phyloP scores from a whole-genome alignment of 2,797 vertebrate genomes.

The Iguana delicatissima region DNA sequence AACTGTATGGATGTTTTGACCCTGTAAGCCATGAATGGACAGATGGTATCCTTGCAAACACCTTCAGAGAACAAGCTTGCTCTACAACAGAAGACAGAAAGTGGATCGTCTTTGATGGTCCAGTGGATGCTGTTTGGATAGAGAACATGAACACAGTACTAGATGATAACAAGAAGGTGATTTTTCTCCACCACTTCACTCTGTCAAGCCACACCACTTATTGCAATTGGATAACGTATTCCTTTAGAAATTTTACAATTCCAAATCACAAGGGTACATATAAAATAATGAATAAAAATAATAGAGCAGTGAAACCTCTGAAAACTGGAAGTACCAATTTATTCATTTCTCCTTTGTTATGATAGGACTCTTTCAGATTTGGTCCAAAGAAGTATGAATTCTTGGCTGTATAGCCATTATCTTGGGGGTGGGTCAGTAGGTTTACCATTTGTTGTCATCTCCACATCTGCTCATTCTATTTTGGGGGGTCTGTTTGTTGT shows the following conservation, averaged over 20 bases:
- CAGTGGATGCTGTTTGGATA: slow-evolving; percentile 96
- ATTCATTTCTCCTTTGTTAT: too few species aligned
- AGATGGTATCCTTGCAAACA: slow-evolving; percentile 89
- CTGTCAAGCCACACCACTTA: not conserved
- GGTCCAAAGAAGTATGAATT: too few species aligned
- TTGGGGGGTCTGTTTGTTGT: too few species aligned
- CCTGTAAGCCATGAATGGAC: slow-evolving; percentile 93
- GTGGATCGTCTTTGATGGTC: slow-evolving; percentile 97
- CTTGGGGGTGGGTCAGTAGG: too few species aligned
- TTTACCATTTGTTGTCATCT: too few species aligned
- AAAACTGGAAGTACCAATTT: not conserved
- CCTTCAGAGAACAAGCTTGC: slow-evolving; percentile 89
- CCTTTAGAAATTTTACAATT: not conserved
- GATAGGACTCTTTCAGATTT: too few species aligned
- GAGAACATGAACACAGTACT: slow-evolving; percentile 98
- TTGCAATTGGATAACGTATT: slow-evolving; percentile 15
- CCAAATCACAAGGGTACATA: slow-evolving; percentile 15
- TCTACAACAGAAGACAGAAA: slow-evolving; percentile 86
- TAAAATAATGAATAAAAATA: not conserved
- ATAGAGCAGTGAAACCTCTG: not conserved
- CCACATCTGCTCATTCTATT: too few species aligned
- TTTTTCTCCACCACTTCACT: not conserved
- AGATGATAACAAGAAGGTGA: slow-evolving; percentile 96
- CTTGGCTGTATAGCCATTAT: too few species aligned
- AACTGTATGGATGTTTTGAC: slow-evolving; percentile 93